A percentile compares a stretch with the other conserved stretches of the same genome.
phyloP scores from a whole-genome alignment of 1,140 invertebrate species.

The Pomacea maculata region DNA sequence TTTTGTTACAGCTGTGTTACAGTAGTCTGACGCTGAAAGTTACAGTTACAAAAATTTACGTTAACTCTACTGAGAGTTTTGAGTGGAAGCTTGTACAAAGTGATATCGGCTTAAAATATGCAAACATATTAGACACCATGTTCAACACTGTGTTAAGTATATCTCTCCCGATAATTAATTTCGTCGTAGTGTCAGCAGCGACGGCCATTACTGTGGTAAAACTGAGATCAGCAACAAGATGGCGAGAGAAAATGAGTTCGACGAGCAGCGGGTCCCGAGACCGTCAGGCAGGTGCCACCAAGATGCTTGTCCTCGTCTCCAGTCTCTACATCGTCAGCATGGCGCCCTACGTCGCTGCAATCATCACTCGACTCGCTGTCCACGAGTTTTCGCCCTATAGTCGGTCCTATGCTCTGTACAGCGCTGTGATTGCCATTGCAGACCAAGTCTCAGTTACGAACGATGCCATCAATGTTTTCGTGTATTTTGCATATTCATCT shows the following conservation, averaged over 20 bases:
- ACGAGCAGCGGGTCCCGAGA: background rate
- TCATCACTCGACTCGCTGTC: too few relatives aligned
- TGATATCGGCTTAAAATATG: background rate
- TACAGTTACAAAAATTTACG: too few relatives aligned
- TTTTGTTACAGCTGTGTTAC: background rate
- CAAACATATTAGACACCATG: background rate
- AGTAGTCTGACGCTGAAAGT: background rate
- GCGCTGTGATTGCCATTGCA: too few relatives aligned
- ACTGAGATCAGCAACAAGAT: background rate
- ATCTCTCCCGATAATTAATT: background rate
- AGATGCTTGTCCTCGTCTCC: slow-evolving; percentile 7
- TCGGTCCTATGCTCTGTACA: too few relatives aligned
- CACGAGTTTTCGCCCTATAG: too few relatives aligned
- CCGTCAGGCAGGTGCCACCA: slow-evolving; percentile 1
- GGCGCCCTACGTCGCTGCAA: background rate
- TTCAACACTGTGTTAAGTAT: background rate
- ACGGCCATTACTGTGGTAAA: background rate
- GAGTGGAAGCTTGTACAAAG: too few relatives aligned
- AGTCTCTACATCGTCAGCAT: background rate
- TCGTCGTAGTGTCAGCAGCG: background rate
- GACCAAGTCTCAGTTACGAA: too few relatives aligned
- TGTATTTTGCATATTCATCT: too few relatives aligned
- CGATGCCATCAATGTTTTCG: too few relatives aligned
- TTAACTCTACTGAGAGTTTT: background rate
- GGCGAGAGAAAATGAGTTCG: background rate